These are phyloP conservation scores for Polydesmus complanatus DNA, from an alignment of 2,888 invertebrate species.

Conservation along the genomic window DNA sequence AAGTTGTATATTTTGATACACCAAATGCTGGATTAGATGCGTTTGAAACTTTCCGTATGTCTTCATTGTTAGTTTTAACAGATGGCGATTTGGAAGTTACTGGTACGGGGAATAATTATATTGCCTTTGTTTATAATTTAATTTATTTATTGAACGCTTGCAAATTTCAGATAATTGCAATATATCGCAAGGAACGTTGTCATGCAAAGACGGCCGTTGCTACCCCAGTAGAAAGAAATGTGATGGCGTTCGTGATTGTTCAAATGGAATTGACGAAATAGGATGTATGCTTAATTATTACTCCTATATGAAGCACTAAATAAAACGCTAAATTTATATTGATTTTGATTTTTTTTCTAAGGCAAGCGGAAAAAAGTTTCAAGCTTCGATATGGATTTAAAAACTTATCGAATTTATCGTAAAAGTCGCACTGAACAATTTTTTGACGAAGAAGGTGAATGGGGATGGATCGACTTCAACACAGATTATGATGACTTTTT, in stretches of 20 bases:
- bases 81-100: constrained; percentile 29
- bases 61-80: constrained; percentile 34
- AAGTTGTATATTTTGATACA: constrained; percentile 24
- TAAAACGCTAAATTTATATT: background rate
- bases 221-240: constrained; percentile 32
- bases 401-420: constrained; percentile 25
- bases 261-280: constrained; percentile 33
- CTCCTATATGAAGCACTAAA: background rate
- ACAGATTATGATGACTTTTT: constrained; percentile 34
- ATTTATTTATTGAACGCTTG: background rate
- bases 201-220: constrained; percentile 28
- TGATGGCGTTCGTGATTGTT: constrained; percentile 35
- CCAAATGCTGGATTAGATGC: constrained; percentile 33
- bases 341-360: background rate
- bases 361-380: constrained; percentile 16
- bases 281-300: constrained; percentile 28
- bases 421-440: constrained; percentile 28
- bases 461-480: constrained; percentile 32
- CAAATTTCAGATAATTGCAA: constrained; percentile 11
- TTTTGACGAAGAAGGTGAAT: constrained; percentile 33
- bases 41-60: constrained; percentile 32
- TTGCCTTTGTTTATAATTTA: background rate
- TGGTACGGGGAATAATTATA: constrained; percentile 9
- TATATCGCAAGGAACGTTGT: background rate
- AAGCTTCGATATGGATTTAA: constrained; percentile 25